Percentiles rank a stretch among this genome's conserved stretches.
These are phyloP conservation scores for Amblyteles armatorius DNA, from an alignment of 2,888 invertebrate species.

Conservation along the genomic window DNA sequence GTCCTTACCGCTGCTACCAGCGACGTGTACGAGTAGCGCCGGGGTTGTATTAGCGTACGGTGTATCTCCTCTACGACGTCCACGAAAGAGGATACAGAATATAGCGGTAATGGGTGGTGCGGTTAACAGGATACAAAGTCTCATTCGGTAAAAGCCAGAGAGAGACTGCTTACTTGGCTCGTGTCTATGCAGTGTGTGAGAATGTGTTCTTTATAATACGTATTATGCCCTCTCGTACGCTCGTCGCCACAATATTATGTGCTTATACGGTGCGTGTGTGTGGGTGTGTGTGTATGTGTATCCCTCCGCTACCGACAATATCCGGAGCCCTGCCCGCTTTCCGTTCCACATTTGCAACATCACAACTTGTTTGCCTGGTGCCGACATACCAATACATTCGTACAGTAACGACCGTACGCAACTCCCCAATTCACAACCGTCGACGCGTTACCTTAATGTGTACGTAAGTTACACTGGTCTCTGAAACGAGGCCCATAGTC, in stretches of 20 bases:
- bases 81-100: not conserved
- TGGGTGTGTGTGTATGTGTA: constrained; percentile 22
- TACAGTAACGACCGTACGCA: constrained; percentile 12
- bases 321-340: constrained; percentile 10
- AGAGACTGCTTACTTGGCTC: constrained; percentile 12
- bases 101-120: not conserved
- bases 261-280: not conserved
- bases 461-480: constrained; percentile 51
- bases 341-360: constrained; percentile 42
- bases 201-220: constrained; percentile 9
- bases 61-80: not conserved
- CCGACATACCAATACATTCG: constrained; percentile 34
- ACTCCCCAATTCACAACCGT: constrained; percentile 64
- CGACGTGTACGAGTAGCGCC: constrained; percentile 18
- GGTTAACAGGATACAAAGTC: constrained; percentile 25
- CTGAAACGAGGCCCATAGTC: constrained; percentile 33
- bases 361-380: constrained; percentile 25
- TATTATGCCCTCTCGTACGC: constrained; percentile 1
- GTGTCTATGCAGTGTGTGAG: not conserved
- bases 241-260: not conserved
- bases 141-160: not conserved
- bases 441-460: constrained; percentile 56
- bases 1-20: constrained; percentile 8
- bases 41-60: constrained; percentile 21
- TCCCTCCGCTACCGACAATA: constrained; percentile 31